Evolutionary conservation across 2,888 invertebrate species (phyloP).

Genomic region (Leistus spinibarbis): DNA sequence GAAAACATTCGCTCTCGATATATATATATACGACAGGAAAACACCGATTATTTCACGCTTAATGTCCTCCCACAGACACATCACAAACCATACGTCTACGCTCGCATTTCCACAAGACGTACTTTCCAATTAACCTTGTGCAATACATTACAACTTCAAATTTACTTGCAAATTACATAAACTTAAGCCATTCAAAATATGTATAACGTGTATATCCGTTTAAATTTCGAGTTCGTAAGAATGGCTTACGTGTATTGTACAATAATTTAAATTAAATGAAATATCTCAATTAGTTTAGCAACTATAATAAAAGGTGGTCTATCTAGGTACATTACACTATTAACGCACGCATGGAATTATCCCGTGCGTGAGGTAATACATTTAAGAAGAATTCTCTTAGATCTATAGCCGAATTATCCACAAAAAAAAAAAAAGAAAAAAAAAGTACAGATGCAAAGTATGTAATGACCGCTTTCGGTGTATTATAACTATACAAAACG

Average conservation of each 20-base stretch:
- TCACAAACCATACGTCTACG: background rate
- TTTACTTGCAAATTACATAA: no score
- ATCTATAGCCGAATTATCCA: background rate
- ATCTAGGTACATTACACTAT: background rate
- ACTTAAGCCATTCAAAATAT: no score
- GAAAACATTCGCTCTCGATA: constrained; percentile 5
- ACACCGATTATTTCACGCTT: background rate
- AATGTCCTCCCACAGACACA: background rate
- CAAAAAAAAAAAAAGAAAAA: background rate
- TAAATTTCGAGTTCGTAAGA: no score
- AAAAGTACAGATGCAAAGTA: background rate
- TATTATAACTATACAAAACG: background rate
- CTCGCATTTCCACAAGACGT: no score
- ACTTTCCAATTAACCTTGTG: no score
- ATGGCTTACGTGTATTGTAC: no score
- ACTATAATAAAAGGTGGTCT: background rate
- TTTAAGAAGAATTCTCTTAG: background rate
- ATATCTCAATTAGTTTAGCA: background rate
- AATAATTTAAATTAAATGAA: background rate
- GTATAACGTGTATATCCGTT: no score
- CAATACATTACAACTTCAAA: no score
- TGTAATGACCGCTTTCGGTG: background rate
- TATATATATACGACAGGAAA: constrained; percentile 2
- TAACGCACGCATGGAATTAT: background rate
- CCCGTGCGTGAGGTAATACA: no score